Evolutionary conservation across 2,888 invertebrate species (phyloP).

Genomic region (Bruchidius siliquastri): DNA sequence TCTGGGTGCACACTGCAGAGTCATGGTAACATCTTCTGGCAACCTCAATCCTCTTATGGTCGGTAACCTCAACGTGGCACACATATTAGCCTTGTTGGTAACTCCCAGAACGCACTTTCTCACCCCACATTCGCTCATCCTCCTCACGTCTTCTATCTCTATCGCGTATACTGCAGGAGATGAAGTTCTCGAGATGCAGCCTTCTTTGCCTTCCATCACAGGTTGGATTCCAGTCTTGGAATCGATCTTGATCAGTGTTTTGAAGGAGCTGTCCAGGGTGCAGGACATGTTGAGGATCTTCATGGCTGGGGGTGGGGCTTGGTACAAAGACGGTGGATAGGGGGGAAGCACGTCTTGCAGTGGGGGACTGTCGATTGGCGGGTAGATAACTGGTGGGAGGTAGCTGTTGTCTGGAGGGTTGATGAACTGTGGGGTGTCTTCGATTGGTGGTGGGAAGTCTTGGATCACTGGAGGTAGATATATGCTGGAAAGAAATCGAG

Average conservation of each 20-base stretch:
- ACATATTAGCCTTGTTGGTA: slow-evolving; percentile 44
- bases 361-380: slow-evolving; percentile 23
- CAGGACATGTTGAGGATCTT: slow-evolving; percentile 43
- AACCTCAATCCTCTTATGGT: slow-evolving; percentile 52
- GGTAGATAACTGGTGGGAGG: slow-evolving; percentile 27
- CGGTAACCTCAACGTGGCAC: slow-evolving; percentile 54
- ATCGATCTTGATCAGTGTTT: slow-evolving; percentile 28
- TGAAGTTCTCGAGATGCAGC: slow-evolving; percentile 23
- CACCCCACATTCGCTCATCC: slow-evolving; percentile 54
- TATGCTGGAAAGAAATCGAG: slow-evolving; percentile 14
- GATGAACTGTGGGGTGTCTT: slow-evolving; percentile 23
- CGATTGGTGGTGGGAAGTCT: slow-evolving; percentile 27
- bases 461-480: slow-evolving; percentile 30
- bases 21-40: slow-evolving; percentile 51
- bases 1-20: slow-evolving; percentile 54
- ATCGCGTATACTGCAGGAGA: slow-evolving; percentile 40
- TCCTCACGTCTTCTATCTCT: slow-evolving; percentile 43
- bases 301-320: slow-evolving; percentile 24
- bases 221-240: background rate
- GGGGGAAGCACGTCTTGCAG: slow-evolving; percentile 14
- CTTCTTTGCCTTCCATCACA: slow-evolving; percentile 26
- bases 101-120: slow-evolving; percentile 41
- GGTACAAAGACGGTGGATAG: slow-evolving; percentile 23
- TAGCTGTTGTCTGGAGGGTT: slow-evolving; percentile 22
- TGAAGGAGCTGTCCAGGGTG: slow-evolving; percentile 40